These are phyloP conservation scores for Strigamia transsilvanica DNA, from an alignment of 2,888 invertebrate genomes.

Conservation along the genomic window DNA sequence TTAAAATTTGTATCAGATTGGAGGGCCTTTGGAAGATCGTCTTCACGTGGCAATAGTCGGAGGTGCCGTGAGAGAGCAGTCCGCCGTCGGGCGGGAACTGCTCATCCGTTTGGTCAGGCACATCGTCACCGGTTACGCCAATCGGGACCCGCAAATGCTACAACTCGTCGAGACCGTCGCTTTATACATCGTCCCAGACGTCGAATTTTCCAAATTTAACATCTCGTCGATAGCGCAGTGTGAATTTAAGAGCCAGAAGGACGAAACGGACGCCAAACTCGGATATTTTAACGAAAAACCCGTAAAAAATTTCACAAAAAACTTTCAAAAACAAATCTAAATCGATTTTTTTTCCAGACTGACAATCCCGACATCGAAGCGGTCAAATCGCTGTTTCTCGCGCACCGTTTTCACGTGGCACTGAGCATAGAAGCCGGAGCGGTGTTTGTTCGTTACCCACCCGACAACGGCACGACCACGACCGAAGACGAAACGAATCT, in stretches of 20 bases:
- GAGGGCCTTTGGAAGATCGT: conserved; percentile 71
- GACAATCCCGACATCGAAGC: conserved; percentile 61
- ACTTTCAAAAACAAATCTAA: conserved; percentile 54
- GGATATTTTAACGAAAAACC: conserved; percentile 56
- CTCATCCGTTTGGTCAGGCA: conserved; percentile 83
- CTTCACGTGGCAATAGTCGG: conserved; percentile 85
- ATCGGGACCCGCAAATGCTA: conserved; percentile 73
- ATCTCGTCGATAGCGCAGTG: conserved; percentile 60
- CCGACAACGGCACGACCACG: conserved; percentile 54
- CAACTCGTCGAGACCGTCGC: conserved; percentile 76
- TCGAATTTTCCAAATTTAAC: conserved; percentile 70
- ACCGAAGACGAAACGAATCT: conserved; percentile 57
- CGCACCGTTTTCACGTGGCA: conserved; percentile 75
- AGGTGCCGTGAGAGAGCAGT: conserved; percentile 70
- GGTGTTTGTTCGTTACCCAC: conserved; percentile 66
- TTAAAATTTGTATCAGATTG: not conserved
- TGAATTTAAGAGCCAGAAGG: conserved; percentile 18
- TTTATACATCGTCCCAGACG: conserved; percentile 79
- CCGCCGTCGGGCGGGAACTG: conserved; percentile 78
- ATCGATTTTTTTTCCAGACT: conserved; percentile 57
- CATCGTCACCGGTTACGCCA: conserved; percentile 71
- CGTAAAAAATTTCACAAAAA: conserved; percentile 58
- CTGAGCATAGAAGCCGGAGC: conserved; percentile 79
- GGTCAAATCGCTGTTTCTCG: conserved; percentile 73
- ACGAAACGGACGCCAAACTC: conserved; percentile 55